Conservation (phyloP, 2,113 vertebrate species). For the Sceloporus undulatus region DNA sequence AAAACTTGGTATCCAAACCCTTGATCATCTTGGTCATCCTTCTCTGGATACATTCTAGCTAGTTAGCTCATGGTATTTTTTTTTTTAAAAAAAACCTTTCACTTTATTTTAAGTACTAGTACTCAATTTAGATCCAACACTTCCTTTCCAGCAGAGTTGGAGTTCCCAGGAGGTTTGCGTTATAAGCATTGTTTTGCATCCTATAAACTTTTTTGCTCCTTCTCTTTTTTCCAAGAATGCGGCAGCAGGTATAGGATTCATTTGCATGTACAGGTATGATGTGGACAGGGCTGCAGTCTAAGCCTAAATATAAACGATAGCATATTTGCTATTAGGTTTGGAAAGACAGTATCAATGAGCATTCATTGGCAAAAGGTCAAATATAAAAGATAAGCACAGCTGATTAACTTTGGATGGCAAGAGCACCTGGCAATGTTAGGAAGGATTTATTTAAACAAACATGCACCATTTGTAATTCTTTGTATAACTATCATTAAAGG, state of each 20-base stretch:
- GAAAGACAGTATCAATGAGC: background rate
- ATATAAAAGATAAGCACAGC: slow-evolving; percentile 1
- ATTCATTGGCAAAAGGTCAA: background rate
- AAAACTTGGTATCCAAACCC: background rate
- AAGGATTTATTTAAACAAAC: slow-evolving; percentile 22
- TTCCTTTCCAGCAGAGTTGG: background rate
- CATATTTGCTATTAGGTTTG: background rate
- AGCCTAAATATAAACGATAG: background rate
- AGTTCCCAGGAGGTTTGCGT: no score
- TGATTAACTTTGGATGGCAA: background rate
- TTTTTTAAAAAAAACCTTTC: no score
- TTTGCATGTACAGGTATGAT: background rate
- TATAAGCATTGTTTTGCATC: background rate
- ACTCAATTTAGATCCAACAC: background rate
- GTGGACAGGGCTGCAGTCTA: background rate
- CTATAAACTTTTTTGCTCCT: background rate
- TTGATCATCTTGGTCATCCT: background rate
- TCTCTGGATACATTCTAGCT: no score
- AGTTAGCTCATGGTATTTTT: no score
- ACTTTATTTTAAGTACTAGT: background rate
- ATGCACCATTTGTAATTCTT: background rate
- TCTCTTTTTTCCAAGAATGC: background rate
- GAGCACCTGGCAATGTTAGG: slow-evolving; percentile 2
- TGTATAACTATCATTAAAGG: slow-evolving; percentile 23
- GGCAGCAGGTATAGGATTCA: background rate